Percentiles rank a stretch among this genome's conserved stretches.
Conservation (phyloP, 2,113 vertebrate genomes). For the Conger conger region DNA sequence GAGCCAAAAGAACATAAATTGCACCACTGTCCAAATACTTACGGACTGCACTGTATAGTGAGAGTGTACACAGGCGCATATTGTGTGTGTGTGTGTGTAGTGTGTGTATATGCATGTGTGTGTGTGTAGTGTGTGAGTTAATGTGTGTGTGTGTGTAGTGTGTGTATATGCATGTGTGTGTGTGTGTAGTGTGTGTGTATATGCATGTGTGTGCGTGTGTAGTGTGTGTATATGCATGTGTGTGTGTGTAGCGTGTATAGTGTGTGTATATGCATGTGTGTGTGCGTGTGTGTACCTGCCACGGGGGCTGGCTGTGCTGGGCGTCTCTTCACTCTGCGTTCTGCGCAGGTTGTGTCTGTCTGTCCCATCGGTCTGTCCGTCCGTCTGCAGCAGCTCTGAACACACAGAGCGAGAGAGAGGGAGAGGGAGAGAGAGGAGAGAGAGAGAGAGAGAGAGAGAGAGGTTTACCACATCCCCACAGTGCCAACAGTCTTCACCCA, state of each 20-base stretch:
- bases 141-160: too few species aligned
- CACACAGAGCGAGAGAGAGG: conserved; percentile 29
- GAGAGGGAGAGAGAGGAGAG: background rate
- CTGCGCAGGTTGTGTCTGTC: conserved; percentile 51
- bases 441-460: background rate
- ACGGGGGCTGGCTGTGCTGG: conserved; percentile 38
- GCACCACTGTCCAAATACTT: too few species aligned
- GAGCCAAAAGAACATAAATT: too few species aligned
- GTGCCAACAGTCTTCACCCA: background rate
- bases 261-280: conserved; percentile 9
- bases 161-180: background rate
- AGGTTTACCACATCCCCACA: too few species aligned
- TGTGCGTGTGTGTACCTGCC: conserved; percentile 45
- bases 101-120: too few species aligned
- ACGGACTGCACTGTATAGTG: too few species aligned
- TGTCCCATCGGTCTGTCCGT: conserved; percentile 37
- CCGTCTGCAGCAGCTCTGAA: conserved; percentile 64
- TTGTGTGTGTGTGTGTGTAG: conserved; percentile 1
- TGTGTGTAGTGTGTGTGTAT: background rate
- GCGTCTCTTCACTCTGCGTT: conserved; percentile 40
- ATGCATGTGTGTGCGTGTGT: background rate
- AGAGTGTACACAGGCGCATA: background rate
- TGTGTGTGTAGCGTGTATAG: background rate
- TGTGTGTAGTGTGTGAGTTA: too few species aligned
- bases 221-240: background rate